Conservation (phyloP, 2,797 vertebrate genomes). For the Acanthurus leucopareius region DNA sequence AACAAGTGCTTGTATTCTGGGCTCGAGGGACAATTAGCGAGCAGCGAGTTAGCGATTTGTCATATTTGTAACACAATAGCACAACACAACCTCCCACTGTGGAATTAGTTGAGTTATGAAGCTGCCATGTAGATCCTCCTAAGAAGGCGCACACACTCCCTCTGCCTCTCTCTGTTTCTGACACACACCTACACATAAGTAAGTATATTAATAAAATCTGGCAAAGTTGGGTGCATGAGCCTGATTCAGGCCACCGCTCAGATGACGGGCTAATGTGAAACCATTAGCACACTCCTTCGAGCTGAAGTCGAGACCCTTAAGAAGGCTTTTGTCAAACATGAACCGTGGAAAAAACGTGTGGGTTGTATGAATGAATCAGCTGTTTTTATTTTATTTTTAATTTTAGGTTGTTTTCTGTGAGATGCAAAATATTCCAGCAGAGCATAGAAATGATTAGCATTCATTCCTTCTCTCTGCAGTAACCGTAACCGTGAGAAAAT, state of each 20-base stretch:
- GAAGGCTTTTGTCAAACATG: conserved; percentile 13
- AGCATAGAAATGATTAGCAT: conserved; percentile 49
- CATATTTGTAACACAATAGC: conserved; percentile 77
- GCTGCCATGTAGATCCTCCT: conserved; percentile 62
- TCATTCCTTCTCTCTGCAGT: conserved; percentile 22
- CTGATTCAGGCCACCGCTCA: conserved; percentile 44
- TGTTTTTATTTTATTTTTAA: not conserved
- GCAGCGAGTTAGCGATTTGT: conserved; percentile 73
- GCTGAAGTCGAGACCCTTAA: not conserved
- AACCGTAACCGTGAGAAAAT: conserved; percentile 61
- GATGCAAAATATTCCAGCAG: not conserved
- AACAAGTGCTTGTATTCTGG: conserved; percentile 62
- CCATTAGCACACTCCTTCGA: conserved; percentile 30
- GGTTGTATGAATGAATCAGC: not conserved
- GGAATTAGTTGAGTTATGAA: conserved; percentile 75
- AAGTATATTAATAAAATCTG: conserved; percentile 51
- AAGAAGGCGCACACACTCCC: conserved; percentile 11
- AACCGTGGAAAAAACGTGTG: not conserved
- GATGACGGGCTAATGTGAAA: conserved; percentile 48
- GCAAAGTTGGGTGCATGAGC: conserved; percentile 15
- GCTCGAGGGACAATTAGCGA: conserved; percentile 79
- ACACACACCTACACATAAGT: conserved; percentile 33
- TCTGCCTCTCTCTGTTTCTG: not conserved
- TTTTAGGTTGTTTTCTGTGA: conserved; percentile 9
- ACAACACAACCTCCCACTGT: conserved; percentile 71